Conservation (phyloP, 2,888 invertebrate genomes). For the Drosophila subquinaria region DNA sequence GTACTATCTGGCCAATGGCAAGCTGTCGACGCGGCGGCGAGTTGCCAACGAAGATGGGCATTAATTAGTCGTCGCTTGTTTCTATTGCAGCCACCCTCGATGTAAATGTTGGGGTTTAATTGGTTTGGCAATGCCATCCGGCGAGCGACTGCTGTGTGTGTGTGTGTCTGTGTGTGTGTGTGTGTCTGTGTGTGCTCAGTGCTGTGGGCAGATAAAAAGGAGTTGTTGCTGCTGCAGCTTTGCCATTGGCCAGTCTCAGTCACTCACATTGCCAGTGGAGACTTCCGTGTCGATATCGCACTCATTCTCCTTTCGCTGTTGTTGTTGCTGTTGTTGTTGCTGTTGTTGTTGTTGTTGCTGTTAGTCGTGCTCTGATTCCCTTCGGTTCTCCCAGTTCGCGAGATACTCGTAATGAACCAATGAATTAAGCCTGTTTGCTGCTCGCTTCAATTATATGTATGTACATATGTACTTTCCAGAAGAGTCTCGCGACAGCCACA, state of each 20-base stretch:
- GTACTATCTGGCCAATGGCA: conserved; percentile 41
- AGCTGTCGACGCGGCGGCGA: not conserved
- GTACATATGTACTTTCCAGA: too few species aligned
- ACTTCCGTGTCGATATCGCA: conserved; percentile 5
- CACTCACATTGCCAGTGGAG: conserved; percentile 4
- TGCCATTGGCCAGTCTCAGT: conserved; percentile 33
- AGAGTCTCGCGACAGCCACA: too few species aligned
- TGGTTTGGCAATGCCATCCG: conserved; percentile 39
- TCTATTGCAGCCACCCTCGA: conserved; percentile 44
- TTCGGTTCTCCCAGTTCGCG: not conserved
- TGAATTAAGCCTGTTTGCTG: not conserved
- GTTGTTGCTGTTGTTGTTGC: not conserved
- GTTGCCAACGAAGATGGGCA: conserved; percentile 4
- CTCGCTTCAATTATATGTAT: not conserved
- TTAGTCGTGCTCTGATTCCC: not conserved
- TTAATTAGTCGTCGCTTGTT: conserved; percentile 44
- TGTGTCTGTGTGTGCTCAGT: conserved; percentile 1
- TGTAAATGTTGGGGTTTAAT: conserved; percentile 54
- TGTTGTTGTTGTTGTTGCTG: not conserved
- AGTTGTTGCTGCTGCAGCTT: conserved; percentile 31
- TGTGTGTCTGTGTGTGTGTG: not conserved
- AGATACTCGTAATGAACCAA: conserved; percentile 3
- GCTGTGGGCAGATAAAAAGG: conserved; percentile 18
- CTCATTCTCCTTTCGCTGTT: not conserved
- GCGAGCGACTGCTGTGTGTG: conserved; percentile 26